A percentile compares a stretch with the other conserved stretches of the same genome.
phyloP scores from a whole-genome alignment of 1,140 invertebrate species.

The Trissolcus basalis region DNA sequence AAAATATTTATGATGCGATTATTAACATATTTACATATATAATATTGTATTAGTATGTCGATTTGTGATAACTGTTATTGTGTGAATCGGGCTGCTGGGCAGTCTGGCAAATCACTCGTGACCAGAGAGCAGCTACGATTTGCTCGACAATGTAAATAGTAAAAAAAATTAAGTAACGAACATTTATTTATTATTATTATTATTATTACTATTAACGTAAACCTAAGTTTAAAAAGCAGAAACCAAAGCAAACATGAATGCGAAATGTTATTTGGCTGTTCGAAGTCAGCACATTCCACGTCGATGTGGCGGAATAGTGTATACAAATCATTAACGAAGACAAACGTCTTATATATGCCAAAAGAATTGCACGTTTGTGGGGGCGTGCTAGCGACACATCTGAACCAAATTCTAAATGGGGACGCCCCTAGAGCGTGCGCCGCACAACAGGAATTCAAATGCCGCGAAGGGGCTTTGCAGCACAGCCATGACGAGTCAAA shows the following conservation, averaged over 20 bases:
- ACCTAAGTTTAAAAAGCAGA: slow-evolving; percentile 6
- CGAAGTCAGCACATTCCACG: slow-evolving; percentile 68
- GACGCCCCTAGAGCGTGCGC: not conserved
- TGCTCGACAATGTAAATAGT: slow-evolving; percentile 59
- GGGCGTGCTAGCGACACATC: not conserved
- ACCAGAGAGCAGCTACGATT: slow-evolving; percentile 68
- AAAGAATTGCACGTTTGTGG: slow-evolving; percentile 56
- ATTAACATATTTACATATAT: slow-evolving; percentile 73
- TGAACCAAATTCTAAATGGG: slow-evolving; percentile 9
- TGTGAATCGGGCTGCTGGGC: slow-evolving; percentile 70
- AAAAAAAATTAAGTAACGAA: slow-evolving; percentile 49
- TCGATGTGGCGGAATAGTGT: slow-evolving; percentile 62
- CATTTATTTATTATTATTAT: no score
- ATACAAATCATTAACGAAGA: slow-evolving; percentile 4
- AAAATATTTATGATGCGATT: slow-evolving; percentile 72
- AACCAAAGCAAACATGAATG: slow-evolving; percentile 3
- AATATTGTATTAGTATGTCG: slow-evolving; percentile 72
- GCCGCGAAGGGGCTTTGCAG: slow-evolving; percentile 57
- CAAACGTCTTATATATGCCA: slow-evolving; percentile 56
- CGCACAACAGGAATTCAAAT: slow-evolving; percentile 29
- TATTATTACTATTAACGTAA: no score
- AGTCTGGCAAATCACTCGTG: slow-evolving; percentile 67
- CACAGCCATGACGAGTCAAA: slow-evolving; percentile 60
- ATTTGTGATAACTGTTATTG: slow-evolving; percentile 72
- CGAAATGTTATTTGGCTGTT: slow-evolving; percentile 18